Evolutionary conservation across 2,888 invertebrate species (phyloP), one percentile per base, ranked within the genome.

Genomic region (Melinopterus prodromus): DNA sequence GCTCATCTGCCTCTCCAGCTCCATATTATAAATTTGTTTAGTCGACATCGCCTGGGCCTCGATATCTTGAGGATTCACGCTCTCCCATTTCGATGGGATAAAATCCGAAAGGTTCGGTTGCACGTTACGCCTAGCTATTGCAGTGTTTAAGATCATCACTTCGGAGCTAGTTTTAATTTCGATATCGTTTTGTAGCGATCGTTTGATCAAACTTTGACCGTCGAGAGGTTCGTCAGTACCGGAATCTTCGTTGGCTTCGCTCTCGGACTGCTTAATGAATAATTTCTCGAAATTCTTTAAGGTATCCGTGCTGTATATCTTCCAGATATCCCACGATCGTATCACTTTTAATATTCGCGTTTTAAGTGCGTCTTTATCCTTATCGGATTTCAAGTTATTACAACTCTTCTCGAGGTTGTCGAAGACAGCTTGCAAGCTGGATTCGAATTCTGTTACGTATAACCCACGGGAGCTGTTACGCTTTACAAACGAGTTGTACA

Each of bases 301-400:
- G 89, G 95, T 95, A 83, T 98, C 97, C 74, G 95, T 94, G 0
- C 97, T 95, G 90, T 98, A 99, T 77, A 99, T 93, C 15, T 97
- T 95, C 96, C 97, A 97, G 87, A 98, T 97, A 88, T 98, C 97
- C 99, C 99, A 99, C 0, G 98, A 96, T 84, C 95, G 93, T 88
- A 99, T 93, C 84, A 97, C 95, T 86, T 95, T 93, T 87, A 96
- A 93, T 26, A 98, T 95, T 76, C 97, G 91, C 16, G 93, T 93
- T 86, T 97, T 96, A 89, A 98, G 98, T 71, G 96, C 96, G 88
- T 98, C 98, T 72, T 97, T 97, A 90, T 97, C 97, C 71, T 96
- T 89, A 76, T 94, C 90, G 82, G 94, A 94, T 83, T 94, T 95
- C 84, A 97, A 93, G 36, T 90, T 91, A 81, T 91, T 92, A 86